Percentiles rank a stretch among this genome's conserved stretches.
phyloP scores from a whole-genome alignment of 2,888 invertebrate genomes.

The Yponomeuta sedellus region DNA sequence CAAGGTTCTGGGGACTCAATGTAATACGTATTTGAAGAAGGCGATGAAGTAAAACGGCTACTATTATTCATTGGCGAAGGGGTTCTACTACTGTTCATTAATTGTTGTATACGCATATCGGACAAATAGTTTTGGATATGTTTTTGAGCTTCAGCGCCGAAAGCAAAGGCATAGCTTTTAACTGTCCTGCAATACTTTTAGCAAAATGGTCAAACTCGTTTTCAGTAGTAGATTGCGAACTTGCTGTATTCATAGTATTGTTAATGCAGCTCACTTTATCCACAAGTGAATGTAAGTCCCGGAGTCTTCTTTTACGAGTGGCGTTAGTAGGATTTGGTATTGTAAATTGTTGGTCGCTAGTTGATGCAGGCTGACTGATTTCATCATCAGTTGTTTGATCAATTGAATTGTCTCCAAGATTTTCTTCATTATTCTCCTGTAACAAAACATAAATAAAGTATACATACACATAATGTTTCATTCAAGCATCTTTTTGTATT shows the following conservation, averaged over 20 bases:
- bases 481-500: neutral
- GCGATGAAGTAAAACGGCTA: constrained; percentile 11
- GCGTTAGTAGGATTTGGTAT: constrained; percentile 13
- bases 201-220: constrained; percentile 14
- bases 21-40: constrained; percentile 12
- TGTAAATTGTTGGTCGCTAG: constrained; percentile 13
- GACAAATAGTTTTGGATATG: constrained; percentile 13
- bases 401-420: constrained; percentile 11
- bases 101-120: constrained; percentile 11
- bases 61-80: constrained; percentile 7
- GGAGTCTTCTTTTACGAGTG: constrained; percentile 14
- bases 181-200: constrained; percentile 15
- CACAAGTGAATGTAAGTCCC: constrained; percentile 15
- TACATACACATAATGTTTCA: neutral
- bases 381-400: constrained; percentile 15
- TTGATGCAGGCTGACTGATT: constrained; percentile 15
- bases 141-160: constrained; percentile 15
- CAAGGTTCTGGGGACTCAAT: constrained; percentile 11
- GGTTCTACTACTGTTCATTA: constrained; percentile 10
- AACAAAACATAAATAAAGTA: constrained; percentile 11
- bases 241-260: constrained; percentile 11
- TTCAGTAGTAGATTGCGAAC: constrained; percentile 3
- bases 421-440: constrained; percentile 14
- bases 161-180: constrained; percentile 14
- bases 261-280: constrained; percentile 11